A percentile compares a stretch with the other conserved stretches of the same genome.
Conservation (phyloP, 1,140 invertebrate genomes). For the Pseudomyrmex sp. region DNA sequence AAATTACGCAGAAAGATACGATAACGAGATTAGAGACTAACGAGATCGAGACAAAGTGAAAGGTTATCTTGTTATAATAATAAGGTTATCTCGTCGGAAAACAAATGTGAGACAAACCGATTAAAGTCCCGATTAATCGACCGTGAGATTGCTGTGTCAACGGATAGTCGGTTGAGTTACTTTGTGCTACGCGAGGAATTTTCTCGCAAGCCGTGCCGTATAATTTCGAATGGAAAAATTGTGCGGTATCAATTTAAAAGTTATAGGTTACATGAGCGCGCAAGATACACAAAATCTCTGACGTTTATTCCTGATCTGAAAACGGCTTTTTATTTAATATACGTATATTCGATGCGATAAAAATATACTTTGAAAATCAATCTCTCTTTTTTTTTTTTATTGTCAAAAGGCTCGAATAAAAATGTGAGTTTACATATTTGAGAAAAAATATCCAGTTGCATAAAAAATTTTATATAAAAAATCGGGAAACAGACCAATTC, state of each 20-base stretch:
- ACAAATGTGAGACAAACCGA: slow-evolving; percentile 24
- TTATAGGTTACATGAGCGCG: background rate
- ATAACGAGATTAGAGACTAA: slow-evolving; percentile 19
- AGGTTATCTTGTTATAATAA: slow-evolving; percentile 8
- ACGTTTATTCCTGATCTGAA: no score
- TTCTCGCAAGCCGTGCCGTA: background rate
- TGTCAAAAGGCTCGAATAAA: background rate
- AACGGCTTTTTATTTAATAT: slow-evolving; percentile 1
- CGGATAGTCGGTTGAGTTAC: background rate
- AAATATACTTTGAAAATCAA: slow-evolving; percentile 3
- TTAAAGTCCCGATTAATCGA: slow-evolving; percentile 39
- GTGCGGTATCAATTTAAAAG: slow-evolving; percentile 4
- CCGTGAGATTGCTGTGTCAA: slow-evolving; percentile 41
- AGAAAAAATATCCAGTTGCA: background rate
- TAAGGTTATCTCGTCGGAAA: background rate
- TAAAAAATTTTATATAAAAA: background rate
- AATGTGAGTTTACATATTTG: background rate
- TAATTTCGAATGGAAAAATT: slow-evolving; percentile 26
- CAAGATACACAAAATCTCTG: background rate
- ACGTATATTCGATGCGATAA: background rate
- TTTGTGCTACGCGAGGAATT: background rate
- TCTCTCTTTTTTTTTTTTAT: background rate
- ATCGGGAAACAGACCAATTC: slow-evolving; percentile 4
- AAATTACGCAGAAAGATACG: background rate
- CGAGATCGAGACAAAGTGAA: background rate